Conservation (phyloP, 2,797 vertebrate genomes). For the Syndactyla subalaris region DNA sequence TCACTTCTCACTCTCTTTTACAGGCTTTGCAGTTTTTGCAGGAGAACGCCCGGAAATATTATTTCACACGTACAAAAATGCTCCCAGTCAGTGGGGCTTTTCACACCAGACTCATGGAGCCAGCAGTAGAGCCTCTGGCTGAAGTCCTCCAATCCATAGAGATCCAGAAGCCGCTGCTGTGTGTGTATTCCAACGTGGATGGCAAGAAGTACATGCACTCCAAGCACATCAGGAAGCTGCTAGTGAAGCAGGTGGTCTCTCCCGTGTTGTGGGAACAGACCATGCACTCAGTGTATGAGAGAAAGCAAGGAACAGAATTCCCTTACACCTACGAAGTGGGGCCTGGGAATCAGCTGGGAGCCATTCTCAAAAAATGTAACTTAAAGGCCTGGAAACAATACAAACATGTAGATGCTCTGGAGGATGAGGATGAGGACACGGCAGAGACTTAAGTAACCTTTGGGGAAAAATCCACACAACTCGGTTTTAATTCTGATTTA, state of each 20-base stretch:
- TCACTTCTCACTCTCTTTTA: not conserved
- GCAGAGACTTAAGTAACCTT: not conserved
- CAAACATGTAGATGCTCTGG: conserved; percentile 76
- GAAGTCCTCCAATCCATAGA: conserved; percentile 81
- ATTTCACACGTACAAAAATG: conserved; percentile 80
- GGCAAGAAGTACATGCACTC: conserved; percentile 85
- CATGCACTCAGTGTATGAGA: conserved; percentile 88
- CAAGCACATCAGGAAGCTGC: conserved; percentile 79
- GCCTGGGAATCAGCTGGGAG: conserved; percentile 89
- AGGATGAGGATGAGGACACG: not conserved
- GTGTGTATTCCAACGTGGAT: conserved; percentile 89
- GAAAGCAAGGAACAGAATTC: conserved; percentile 83
- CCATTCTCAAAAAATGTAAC: conserved; percentile 88
- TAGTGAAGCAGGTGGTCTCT: conserved; percentile 88
- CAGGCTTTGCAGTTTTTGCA: conserved; percentile 92
- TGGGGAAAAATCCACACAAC: not conserved
- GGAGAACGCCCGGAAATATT: conserved; percentile 81
- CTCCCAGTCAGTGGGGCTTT: conserved; percentile 93
- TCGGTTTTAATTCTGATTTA: not conserved
- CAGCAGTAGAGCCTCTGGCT: conserved; percentile 81
- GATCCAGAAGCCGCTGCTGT: conserved; percentile 84
- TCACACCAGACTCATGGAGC: conserved; percentile 90
- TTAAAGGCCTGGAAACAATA: conserved; percentile 88
- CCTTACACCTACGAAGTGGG: conserved; percentile 91
- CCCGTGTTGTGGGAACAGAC: conserved; percentile 96